Conservation (phyloP, 2,113 vertebrate species). For the Drymodes brunneopygia region DNA sequence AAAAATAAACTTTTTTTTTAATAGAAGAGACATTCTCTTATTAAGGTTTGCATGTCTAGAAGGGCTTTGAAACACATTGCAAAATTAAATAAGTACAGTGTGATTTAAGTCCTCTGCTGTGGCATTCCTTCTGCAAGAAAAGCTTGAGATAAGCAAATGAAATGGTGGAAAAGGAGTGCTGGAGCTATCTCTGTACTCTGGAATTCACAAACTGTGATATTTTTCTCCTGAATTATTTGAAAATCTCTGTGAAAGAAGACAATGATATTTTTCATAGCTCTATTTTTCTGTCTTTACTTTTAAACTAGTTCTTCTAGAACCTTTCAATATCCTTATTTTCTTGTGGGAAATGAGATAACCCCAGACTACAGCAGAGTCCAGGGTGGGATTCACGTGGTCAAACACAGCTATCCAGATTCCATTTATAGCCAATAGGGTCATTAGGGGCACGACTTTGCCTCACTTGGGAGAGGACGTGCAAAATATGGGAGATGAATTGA, state of each 20-base stretch:
- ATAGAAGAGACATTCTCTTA: background rate
- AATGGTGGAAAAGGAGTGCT: background rate
- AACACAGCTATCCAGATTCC: background rate
- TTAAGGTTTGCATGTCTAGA: background rate
- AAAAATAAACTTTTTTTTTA: background rate
- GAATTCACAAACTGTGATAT: background rate
- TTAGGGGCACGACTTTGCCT: background rate
- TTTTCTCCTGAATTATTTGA: background rate
- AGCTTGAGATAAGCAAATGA: background rate
- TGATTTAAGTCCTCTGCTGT: background rate
- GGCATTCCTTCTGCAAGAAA: background rate
- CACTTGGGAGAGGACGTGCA: background rate
- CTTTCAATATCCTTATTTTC: background rate
- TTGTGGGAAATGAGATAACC: background rate
- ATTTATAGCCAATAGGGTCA: background rate
- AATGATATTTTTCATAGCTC: background rate
- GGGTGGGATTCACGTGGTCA: background rate
- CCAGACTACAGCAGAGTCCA: fast-evolving
- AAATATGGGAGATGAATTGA: background rate
- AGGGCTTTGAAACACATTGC: background rate
- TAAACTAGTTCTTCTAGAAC: background rate
- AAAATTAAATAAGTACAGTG: background rate
- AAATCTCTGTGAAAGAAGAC: background rate
- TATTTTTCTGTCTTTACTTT: background rate
- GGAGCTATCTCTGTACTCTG: background rate